Base-by-base conservation (phyloP, 1,140 invertebrate genomes). In the Oedothorax gibbosus region DNA sequence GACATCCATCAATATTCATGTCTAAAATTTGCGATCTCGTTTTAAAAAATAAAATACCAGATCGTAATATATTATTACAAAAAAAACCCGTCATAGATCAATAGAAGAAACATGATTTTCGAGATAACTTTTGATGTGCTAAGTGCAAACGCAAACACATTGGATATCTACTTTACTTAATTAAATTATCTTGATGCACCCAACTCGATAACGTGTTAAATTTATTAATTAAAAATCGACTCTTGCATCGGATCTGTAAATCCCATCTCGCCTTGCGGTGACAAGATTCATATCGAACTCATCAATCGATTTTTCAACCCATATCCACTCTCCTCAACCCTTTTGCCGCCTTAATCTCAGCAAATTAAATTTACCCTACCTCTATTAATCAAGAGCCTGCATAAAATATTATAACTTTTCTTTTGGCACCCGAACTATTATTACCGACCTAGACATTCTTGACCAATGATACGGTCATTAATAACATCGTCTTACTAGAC, bases 401-500 rank as follows among this genome's bases (percentile, higher is more conserved):
- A 82, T 82, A 65, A 82, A 73, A 73, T 82, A 82, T 73, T 49
- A 12, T n/a, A 54, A 72, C 69, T n/a, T n/a, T 73, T 62, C 57
- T 73, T 73, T 82, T 73, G 56, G 79, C 69, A 73, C 69, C 66
- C 68, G 80, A 73, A 68, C 68, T 82, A 82, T 82, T 73, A 82
- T 81, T 81, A 81, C 54, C 65, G 54, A 66, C 66, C 56, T 73
- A 71, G 56, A 50, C 80, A 82, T 82, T 82, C 60, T 82, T 72
- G 80, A 82, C 80, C 80, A 82, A 82, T 82, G 68, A 82, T 72
- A 65, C 35, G 68, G 69, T 73, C 80, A 82, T 82, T 82, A 82
- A 82, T 82, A 82, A 82, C 65, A 73, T 82, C 80, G 68, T 82
- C 80, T 35, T 82, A 56, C 66, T 2, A 54, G 11, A 15, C 69